Evolutionary conservation across 2,888 invertebrate genomes (phyloP).

Genomic region (Cerastis rubricosa): DNA sequence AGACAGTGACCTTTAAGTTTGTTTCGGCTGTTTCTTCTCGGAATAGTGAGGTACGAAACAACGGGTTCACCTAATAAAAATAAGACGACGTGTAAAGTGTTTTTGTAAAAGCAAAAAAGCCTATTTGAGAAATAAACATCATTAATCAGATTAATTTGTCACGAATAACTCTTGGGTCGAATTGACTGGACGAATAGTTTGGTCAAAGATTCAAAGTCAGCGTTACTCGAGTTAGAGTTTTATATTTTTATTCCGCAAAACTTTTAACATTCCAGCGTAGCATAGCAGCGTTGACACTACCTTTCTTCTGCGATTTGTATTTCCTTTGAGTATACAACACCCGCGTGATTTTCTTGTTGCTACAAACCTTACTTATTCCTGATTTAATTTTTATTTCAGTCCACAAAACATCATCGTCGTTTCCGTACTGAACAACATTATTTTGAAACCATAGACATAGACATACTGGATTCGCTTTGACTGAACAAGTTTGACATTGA

Average conservation of each 20-base stretch:
- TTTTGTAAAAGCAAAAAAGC: no score
- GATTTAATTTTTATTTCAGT: constrained; percentile 5
- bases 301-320: not conserved
- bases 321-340: not conserved
- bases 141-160: not conserved
- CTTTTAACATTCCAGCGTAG: not conserved
- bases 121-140: no score
- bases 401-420: not conserved
- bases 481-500: constrained; percentile 24
- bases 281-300: not conserved
- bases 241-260: not conserved
- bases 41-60: no score
- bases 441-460: not conserved
- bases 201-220: not conserved
- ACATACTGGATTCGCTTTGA: constrained; percentile 5
- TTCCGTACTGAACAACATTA: not conserved
- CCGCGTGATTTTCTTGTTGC: constrained; percentile 13
- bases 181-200: not conserved
- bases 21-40: no score
- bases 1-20: no score
- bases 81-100: no score
- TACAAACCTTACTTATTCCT: constrained; percentile 4
- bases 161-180: not conserved
- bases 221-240: not conserved
- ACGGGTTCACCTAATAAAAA: no score